Evolutionary conservation across 2,113 vertebrate species (phyloP).

Genomic region (Psophia crepitans): DNA sequence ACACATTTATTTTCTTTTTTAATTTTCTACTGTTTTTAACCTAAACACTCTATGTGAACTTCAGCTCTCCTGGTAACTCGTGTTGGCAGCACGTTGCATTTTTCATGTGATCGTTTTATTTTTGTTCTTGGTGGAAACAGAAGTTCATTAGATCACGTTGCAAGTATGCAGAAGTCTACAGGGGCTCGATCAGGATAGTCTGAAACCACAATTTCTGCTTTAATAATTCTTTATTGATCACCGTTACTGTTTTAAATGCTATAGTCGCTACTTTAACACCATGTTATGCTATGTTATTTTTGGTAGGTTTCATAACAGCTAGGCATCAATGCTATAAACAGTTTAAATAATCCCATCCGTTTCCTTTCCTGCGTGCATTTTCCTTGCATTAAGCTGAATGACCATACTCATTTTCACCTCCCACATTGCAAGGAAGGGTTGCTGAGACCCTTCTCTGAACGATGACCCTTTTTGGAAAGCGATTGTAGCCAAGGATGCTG

Average conservation of each 20-base stretch:
- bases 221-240: neutral
- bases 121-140: constrained; percentile 16
- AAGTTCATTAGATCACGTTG: constrained; percentile 42
- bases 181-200: neutral
- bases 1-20: neutral
- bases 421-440: neutral
- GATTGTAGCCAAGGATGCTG: accelerated
- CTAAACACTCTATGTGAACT: neutral
- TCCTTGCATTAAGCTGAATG: neutral
- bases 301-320: neutral
- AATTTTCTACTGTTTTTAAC: neutral
- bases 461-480: neutral
- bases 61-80: neutral
- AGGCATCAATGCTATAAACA: neutral
- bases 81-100: neutral
- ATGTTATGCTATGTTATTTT: neutral
- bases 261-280: neutral
- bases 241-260: neutral
- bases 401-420: neutral
- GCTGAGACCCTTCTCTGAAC: neutral
- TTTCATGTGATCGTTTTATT: constrained; percentile 12
- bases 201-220: neutral
- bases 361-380: neutral
- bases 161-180: neutral
- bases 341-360: neutral